Evolutionary conservation across 2,888 invertebrate genomes (phyloP).

Genomic region (Amphipyra tragopoginis): DNA sequence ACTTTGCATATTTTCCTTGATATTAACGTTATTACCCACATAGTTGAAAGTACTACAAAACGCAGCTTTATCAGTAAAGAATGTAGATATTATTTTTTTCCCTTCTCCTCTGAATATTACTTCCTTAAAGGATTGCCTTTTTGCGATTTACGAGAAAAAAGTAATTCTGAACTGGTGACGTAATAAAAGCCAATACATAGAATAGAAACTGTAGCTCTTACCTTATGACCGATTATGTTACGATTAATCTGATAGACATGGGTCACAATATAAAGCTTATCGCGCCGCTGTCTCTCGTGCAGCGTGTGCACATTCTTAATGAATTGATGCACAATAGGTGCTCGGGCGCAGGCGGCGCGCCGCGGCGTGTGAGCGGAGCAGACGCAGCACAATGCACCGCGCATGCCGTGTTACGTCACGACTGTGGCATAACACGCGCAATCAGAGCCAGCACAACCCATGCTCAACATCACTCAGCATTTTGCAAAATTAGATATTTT

Average conservation of each 20-base stretch:
- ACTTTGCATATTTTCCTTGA: background rate
- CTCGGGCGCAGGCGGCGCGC: constrained; percentile 31
- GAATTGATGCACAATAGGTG: constrained; percentile 70
- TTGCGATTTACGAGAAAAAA: too few relatives aligned
- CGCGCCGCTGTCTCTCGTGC: constrained; percentile 38
- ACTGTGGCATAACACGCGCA: constrained; percentile 67
- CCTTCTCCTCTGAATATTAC: too few relatives aligned
- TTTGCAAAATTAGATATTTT: constrained; percentile 16
- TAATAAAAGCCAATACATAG: background rate
- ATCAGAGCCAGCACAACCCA: constrained; percentile 50
- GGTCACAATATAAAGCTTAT: background rate
- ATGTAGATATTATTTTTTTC: too few relatives aligned
- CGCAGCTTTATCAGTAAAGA: too few relatives aligned
- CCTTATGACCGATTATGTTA: background rate
- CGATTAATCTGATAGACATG: background rate
- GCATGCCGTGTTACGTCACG: constrained; percentile 70
- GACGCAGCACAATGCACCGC: constrained; percentile 63
- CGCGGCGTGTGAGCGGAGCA: constrained; percentile 58
- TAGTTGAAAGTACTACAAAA: too few relatives aligned
- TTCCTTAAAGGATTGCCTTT: too few relatives aligned
- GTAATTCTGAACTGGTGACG: background rate
- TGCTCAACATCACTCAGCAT: constrained; percentile 46
- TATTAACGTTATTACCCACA: too few relatives aligned
- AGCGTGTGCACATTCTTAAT: constrained; percentile 58
- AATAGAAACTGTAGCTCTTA: background rate